Percentiles rank a stretch among this genome's conserved stretches.
These are phyloP conservation scores for Ceyx melanurus DNA, from an alignment of 2,113 vertebrate genomes.

Conservation along the genomic window DNA sequence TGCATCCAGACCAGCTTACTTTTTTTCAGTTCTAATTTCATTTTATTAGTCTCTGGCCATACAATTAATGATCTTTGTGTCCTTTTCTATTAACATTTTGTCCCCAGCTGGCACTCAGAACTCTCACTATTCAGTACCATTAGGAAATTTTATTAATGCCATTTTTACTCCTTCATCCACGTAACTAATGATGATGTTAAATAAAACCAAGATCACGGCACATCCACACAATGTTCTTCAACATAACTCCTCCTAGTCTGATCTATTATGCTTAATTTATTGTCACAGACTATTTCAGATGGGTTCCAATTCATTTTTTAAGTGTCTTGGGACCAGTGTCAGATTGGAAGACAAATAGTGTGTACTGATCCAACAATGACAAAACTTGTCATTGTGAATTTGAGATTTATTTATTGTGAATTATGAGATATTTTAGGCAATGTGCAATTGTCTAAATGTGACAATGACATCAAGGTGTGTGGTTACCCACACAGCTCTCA, in stretches of 20 bases:
- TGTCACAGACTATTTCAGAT: neutral
- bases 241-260: neutral
- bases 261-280: constrained; percentile 11
- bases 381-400: neutral
- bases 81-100: constrained; percentile 26
- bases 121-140: neutral
- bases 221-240: neutral
- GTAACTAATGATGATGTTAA: constrained; percentile 14
- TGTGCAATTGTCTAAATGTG: neutral
- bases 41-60: neutral
- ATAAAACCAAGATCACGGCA: constrained; percentile 6
- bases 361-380: neutral
- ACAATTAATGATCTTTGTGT: constrained; percentile 11
- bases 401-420: neutral
- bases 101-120: neutral
- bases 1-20: neutral
- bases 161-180: constrained; percentile 6
- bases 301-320: neutral
- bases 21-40: constrained; percentile 4
- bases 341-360: neutral
- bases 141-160: neutral
- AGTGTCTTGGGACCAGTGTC: neutral
- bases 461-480: neutral
- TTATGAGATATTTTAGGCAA: neutral
- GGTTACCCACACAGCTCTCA: neutral